Evolutionary conservation across 2,888 invertebrate species (phyloP), one percentile per base, ranked within the genome.

Genomic region (Brenthis ino): DNA sequence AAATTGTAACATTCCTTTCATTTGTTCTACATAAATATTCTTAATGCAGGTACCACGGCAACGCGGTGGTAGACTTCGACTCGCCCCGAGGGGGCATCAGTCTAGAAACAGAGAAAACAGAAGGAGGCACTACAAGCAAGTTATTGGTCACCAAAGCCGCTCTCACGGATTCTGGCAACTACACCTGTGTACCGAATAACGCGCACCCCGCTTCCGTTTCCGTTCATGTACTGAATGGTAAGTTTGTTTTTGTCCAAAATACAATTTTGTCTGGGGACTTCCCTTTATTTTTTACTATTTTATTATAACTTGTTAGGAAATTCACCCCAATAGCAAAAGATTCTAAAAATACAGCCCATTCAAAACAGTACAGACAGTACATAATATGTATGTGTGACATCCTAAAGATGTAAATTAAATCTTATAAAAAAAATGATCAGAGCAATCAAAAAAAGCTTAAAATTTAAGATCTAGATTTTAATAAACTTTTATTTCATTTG

Each of bases 91-190:
- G 97, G 65, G 97, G 98, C 47, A 97, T 98, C 80, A 97, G 96
- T 83, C 93, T 98, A 81, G 97, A 97, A 93, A 97, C 97, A 14
- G 97, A 97, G 91, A 97, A 97, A 91, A 97, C 97, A 33, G 95
- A 95, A 77, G 95, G 96, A 3, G 97, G 97, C 57, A 97, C 97
- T 67, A 97, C 97, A 74, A 97, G 97, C 93, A 95, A 93, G 80
- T 94, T 98, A 75, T 95, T 97, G 88, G 95, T 98, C 77, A 97
- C 97, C 47, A 96, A 97, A 81, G 98, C 98, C 51, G 95, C 96
- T 57, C 94, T 97, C 75, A 94, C 95, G 13, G 97, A 97, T 93
- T 97, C 97, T 64, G 97, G 98, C 79, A 97, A 97, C 92, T 98
- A 98, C 87, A 97, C 97, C 54, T 98, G 98, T 87, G 96, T 96